Base-by-base conservation (phyloP, 1,140 invertebrate species). In the Lordiphosa stackelbergi region DNA sequence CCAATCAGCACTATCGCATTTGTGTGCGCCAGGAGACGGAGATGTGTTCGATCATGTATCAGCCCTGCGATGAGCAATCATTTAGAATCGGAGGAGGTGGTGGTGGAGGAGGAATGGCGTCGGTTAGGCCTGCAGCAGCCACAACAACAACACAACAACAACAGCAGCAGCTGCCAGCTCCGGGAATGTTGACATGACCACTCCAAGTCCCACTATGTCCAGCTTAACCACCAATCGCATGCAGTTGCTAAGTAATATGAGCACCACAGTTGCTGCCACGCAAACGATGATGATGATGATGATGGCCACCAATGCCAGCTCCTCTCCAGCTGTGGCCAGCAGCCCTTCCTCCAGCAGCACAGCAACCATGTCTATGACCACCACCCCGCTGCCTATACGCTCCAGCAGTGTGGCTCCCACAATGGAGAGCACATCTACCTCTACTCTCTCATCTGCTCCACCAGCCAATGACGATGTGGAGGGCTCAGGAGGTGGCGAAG, bases 21-120 rank as follows among this genome's bases (percentile, higher is more conserved):
- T 95, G 94, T 71, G 90, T 95, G 38, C 88, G 93, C 9, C 92
- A 93, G 66, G 93, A 93, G 70, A 74, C 85, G 8, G 91, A 91
- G 0, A 92, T 92, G 90, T 95, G 94, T 72, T 93, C 93, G 7
- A 92, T 95, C n/a, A 88, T 91, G 1, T 95, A 95, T 85, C 89
- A 91, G 55, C 93, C 93, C 0, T 95, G 94, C 55, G 91, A 93
- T 66, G 88, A 90, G 36, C 91, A 94, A 66, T 94, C 94, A 2
- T 95, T 95, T 85, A 89, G 93, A 36, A 94, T 95, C 54, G 93
- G 5, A 34, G 43, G 2, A 2, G 13, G 19, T 3, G 46, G 34
- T 1, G 11, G 34, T 28, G 53, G 24, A 9, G 2, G 40, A n/a
- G 2, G 40, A n/a, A 10, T 11, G 7, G 9, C 36, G 9, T 1